These are phyloP conservation scores for Scophthalmus maximus DNA, from an alignment of 2,113 vertebrate genomes.

Conservation along the genomic window DNA sequence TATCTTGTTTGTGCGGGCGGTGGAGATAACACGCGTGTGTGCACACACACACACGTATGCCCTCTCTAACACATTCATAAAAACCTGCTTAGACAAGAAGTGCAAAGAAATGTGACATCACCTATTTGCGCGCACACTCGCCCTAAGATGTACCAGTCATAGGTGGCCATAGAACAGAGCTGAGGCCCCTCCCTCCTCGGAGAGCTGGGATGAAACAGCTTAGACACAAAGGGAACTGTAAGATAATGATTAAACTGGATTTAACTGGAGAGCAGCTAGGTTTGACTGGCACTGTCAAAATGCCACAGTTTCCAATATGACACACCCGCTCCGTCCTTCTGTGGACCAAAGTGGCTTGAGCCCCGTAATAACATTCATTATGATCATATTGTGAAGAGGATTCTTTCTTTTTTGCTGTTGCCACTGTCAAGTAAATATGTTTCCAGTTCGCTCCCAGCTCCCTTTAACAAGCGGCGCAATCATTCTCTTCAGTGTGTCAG, in stretches of 20 bases:
- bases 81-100: slow-evolving; percentile 4
- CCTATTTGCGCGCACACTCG: slow-evolving; percentile 10
- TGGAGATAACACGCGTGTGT: background rate
- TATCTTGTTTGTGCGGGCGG: background rate
- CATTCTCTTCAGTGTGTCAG: background rate
- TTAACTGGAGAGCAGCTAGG: slow-evolving; percentile 10
- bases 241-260: slow-evolving; percentile 45
- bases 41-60: too few relatives aligned
- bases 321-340: background rate
- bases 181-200: slow-evolving; percentile 17
- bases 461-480: too few relatives aligned
- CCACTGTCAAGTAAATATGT: too few relatives aligned
- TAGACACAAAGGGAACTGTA: slow-evolving; percentile 16
- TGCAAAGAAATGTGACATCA: background rate
- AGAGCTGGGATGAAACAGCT: slow-evolving; percentile 32
- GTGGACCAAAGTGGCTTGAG: background rate
- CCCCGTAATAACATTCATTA: too few relatives aligned
- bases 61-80: background rate
- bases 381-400: background rate
- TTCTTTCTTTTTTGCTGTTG: too few relatives aligned
- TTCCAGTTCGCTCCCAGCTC: too few relatives aligned
- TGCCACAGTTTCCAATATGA: slow-evolving; percentile 5
- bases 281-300: slow-evolving; percentile 23
- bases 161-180: background rate
- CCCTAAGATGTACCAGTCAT: slow-evolving; percentile 4